A percentile compares a stretch with the other conserved stretches of the same genome.
These are phyloP conservation scores for Calyptommatus sinebrachiatus DNA, from an alignment of 2,113 vertebrate genomes.

Conservation along the genomic window DNA sequence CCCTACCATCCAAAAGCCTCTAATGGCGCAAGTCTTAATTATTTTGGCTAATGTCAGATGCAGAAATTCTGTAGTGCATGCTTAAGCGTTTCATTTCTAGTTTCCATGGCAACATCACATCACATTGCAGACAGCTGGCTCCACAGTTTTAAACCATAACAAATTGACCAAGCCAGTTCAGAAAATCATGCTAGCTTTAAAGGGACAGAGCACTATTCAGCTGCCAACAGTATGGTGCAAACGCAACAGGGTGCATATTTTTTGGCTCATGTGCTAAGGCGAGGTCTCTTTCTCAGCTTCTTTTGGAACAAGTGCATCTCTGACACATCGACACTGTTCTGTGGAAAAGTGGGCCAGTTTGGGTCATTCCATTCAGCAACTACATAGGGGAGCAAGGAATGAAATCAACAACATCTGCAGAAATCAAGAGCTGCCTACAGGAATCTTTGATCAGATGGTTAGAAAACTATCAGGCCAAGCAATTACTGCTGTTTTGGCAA, in stretches of 20 bases:
- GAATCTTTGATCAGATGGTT: conserved; percentile 51
- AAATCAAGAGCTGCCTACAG: conserved; percentile 23
- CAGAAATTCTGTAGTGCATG: conserved; percentile 76
- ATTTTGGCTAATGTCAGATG: conserved; percentile 77
- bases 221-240: conserved; percentile 57
- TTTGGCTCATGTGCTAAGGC: conserved; percentile 56
- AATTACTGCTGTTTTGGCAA: background rate
- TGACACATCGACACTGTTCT: conserved; percentile 75
- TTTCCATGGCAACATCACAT: conserved; percentile 84
- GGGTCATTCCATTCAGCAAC: conserved; percentile 50
- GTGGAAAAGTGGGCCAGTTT: conserved; percentile 63
- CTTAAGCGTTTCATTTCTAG: conserved; percentile 79
- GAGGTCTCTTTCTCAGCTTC: conserved; percentile 55
- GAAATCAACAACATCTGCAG: conserved; percentile 67
- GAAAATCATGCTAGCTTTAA: conserved; percentile 63
- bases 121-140: conserved; percentile 84
- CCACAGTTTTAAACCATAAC: conserved; percentile 77
- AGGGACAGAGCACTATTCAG: conserved; percentile 54
- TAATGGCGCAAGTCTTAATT: conserved; percentile 77
- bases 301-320: conserved; percentile 75
- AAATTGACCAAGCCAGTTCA: conserved; percentile 70
- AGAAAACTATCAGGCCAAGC: background rate
- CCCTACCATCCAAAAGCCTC: conserved; percentile 64
- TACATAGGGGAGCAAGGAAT: conserved; percentile 28
- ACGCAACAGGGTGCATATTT: conserved; percentile 52